A percentile compares a stretch with the other conserved stretches of the same genome.
These are phyloP conservation scores for Anolis apletophallus DNA, from an alignment of 2,797 vertebrate genomes.

Conservation along the genomic window DNA sequence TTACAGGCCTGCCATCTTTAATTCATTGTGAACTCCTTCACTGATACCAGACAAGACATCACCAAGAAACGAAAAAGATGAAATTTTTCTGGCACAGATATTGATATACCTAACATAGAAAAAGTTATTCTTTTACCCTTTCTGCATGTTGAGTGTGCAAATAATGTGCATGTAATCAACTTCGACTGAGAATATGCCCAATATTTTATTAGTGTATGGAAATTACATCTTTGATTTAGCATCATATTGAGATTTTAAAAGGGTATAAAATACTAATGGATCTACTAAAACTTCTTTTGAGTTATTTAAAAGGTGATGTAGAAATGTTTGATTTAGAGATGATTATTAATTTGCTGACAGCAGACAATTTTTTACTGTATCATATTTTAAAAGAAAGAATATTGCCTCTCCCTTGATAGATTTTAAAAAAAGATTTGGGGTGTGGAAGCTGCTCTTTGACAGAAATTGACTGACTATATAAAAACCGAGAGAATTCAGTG, in stretches of 20 bases:
- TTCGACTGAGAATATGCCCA: not conserved
- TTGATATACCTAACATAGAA: not conserved
- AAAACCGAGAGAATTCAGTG: not conserved
- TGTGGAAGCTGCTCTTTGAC: not conserved
- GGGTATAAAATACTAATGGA: not conserved
- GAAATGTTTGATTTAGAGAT: not conserved
- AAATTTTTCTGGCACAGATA: not conserved
- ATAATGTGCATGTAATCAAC: too few relatives aligned
- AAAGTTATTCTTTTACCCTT: too few relatives aligned
- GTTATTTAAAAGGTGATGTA: not conserved
- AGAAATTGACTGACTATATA: not conserved
- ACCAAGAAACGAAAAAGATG: not conserved
- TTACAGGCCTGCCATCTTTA: not conserved
- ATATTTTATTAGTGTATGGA: not conserved
- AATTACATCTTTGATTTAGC: not conserved
- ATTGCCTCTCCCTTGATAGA: not conserved
- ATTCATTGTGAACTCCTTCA: not conserved
- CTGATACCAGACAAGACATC: not conserved
- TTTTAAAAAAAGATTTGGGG: not conserved
- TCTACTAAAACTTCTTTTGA: not conserved
- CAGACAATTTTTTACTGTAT: not conserved
- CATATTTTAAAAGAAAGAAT: not conserved
- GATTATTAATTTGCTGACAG: not conserved
- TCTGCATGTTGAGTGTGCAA: too few relatives aligned
- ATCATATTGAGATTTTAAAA: not conserved